Conservation (phyloP, 2,113 vertebrate species). For the Oncorhynchus gorbuscha region DNA sequence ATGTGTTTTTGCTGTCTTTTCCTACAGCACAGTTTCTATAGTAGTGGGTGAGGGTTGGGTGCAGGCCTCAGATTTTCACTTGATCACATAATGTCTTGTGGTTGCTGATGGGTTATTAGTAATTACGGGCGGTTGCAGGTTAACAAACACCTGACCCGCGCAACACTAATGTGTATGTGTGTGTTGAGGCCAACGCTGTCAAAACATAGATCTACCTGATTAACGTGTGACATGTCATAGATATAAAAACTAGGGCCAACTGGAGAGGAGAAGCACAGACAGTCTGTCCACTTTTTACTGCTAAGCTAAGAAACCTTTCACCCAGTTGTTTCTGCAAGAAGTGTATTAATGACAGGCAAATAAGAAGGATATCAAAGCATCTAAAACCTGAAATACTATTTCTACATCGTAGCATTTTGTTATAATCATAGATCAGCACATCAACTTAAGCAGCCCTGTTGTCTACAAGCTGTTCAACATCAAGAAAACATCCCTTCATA, state of each 20-base stretch:
- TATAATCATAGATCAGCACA: background rate
- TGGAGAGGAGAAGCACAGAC: background rate
- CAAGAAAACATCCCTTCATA: background rate
- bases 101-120: too few species aligned
- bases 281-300: background rate
- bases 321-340: too few species aligned
- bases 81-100: too few species aligned
- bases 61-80: too few species aligned
- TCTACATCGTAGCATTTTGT: background rate
- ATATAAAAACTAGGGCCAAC: background rate
- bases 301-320: background rate
- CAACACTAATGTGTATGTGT: background rate
- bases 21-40: too few species aligned
- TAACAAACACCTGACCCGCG: too few species aligned
- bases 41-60: too few species aligned
- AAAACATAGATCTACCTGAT: conserved; percentile 10
- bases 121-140: too few species aligned
- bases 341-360: too few species aligned
- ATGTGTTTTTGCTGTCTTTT: too few species aligned
- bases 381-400: too few species aligned
- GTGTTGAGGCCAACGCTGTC: background rate
- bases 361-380: too few species aligned
- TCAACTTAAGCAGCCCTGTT: background rate
- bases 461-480: background rate
- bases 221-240: background rate